Evolutionary conservation across 2,888 invertebrate species (phyloP).

Genomic region (Tineola bisselliella): DNA sequence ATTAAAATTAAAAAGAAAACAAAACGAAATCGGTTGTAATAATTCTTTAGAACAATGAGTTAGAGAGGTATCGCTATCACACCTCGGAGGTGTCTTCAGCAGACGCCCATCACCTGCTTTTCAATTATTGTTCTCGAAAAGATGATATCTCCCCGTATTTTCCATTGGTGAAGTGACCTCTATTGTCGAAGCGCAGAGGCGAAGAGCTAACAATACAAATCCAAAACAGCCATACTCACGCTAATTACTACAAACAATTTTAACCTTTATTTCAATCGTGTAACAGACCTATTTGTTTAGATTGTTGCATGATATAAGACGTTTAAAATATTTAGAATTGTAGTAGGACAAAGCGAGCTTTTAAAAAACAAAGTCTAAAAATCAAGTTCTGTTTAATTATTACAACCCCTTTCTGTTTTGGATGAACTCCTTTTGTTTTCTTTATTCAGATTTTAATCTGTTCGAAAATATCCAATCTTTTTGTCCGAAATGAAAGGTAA

Average conservation of each 20-base stretch:
- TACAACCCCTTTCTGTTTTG: conserved; percentile 12
- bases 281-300: neutral
- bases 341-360: conserved; percentile 7
- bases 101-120: conserved; percentile 10
- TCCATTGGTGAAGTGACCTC: neutral
- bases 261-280: neutral
- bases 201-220: neutral
- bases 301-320: neutral
- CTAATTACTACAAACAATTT: neutral
- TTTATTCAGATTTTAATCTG: neutral
- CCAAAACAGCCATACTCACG: neutral
- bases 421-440: conserved; percentile 12
- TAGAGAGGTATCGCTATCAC: neutral
- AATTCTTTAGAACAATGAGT: neutral
- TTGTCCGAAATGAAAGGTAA: neutral
- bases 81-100: conserved; percentile 1
- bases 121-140: conserved; percentile 11
- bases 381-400: conserved; percentile 12
- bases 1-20: neutral
- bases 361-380: conserved; percentile 13
- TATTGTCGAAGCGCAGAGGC: conserved; percentile 8
- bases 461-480: neutral
- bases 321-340: neutral
- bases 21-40: neutral
- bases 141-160: conserved; percentile 9